Conservation (phyloP, 2,113 vertebrate species). For the Nothobranchius kuhntae region DNA sequence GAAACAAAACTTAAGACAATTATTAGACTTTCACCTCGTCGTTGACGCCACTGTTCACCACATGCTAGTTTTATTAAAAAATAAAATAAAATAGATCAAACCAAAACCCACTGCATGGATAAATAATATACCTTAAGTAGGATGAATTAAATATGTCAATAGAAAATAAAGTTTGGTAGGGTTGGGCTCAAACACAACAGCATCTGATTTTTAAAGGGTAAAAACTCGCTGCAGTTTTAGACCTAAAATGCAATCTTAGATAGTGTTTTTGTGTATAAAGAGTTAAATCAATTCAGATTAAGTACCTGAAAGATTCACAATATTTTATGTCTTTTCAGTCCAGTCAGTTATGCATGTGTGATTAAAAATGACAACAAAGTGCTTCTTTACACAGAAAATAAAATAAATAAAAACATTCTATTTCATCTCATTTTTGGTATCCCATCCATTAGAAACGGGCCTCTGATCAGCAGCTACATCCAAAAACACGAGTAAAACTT, state of each 20-base stretch:
- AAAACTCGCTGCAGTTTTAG: conserved; percentile 3
- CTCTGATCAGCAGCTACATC: no score
- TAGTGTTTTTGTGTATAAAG: no score
- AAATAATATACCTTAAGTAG: conserved; percentile 35
- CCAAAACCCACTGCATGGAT: conserved; percentile 58
- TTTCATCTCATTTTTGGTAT: no score
- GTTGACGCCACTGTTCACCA: conserved; percentile 3
- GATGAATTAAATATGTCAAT: conserved; percentile 3
- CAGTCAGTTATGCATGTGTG: no score
- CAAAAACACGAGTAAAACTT: no score
- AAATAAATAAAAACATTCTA: no score
- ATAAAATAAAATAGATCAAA: neutral
- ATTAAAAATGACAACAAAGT: no score
- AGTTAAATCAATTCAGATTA: no score
- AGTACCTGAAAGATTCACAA: no score
- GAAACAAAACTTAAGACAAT: conserved; percentile 41
- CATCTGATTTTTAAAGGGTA: conserved; percentile 50
- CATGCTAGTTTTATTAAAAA: conserved; percentile 19
- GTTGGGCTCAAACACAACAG: conserved; percentile 53
- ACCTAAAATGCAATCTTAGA: neutral
- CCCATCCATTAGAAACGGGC: no score
- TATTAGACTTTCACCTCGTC: conserved; percentile 11
- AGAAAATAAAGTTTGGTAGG: neutral
- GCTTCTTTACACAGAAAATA: no score
- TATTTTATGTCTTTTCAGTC: no score